Evolutionary conservation across 1,140 invertebrate genomes (phyloP), one percentile per base, ranked within the genome.

Genomic region (Ceratina calcarata): DNA sequence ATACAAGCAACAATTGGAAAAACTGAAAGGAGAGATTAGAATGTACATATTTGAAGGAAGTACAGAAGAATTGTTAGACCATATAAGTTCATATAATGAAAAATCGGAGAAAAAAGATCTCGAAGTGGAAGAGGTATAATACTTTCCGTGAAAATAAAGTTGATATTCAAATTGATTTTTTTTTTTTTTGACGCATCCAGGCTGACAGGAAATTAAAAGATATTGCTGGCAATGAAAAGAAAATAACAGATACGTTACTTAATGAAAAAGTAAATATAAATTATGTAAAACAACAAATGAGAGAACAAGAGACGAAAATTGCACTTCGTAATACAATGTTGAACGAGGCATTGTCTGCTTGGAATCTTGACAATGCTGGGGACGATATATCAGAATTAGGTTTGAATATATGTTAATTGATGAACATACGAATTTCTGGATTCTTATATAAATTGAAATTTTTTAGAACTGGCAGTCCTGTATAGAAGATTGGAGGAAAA

Each of bases 1-100:
- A 80, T 85, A 91, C 65, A 90, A 93, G 75, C 91, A 91, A 61
- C 93, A 93, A 87, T 90, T 94, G 70, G 74, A 93, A 75, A 93
- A 94, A 80, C 85, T 95, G 55, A 92, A 93, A 87, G 92, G 93
- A 81, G 92, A 89, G 45, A 95, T 96, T 45, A 45, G 8, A 78
- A 93, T 94, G 77, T 91, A 94, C 65, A 88, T 95, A 57, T 95
- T 95, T 89, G 88, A 94, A 84, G 95, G 95, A 7, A 92, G 94
- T 53, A 93, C 94, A 81, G 91, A 93, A 61, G 94, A 96, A 71
- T 93, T 98, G 53, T 91, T 95, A 62, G 87, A 94, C 57, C 94
- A 94, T 85, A 95, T 97, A 57, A 66, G 87, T 32, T 83, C 86
- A 7, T 85, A 88, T 58, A 86, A 89, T 73, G 62, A 80, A 65